Conservation (phyloP, 2,888 invertebrate species). For the Ochropleura plecta region DNA sequence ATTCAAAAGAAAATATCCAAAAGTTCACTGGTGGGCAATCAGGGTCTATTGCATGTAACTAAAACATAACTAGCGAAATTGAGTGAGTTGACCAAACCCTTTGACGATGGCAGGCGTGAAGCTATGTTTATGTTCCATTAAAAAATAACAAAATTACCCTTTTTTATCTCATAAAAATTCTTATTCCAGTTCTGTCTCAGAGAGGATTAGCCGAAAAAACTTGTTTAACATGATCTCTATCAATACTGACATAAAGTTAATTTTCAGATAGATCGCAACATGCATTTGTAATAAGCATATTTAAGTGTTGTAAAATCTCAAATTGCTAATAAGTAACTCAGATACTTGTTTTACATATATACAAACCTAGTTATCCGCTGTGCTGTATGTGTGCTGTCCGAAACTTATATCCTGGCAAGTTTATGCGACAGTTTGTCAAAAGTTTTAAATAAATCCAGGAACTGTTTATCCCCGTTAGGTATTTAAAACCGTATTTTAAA, state of each 20-base stretch:
- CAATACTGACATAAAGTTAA: neutral
- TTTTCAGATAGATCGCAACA: neutral
- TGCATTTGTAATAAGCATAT: too few relatives aligned
- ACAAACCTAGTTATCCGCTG: neutral
- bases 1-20: conserved; percentile 8
- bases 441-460: neutral
- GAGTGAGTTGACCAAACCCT: too few relatives aligned
- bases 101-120: too few relatives aligned
- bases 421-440: neutral
- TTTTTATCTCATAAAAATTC: neutral
- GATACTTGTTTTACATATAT: neutral
- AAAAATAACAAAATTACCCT: neutral
- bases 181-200: neutral
- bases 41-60: too few relatives aligned
- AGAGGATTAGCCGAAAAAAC: neutral
- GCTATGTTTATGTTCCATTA: too few relatives aligned
- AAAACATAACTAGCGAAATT: too few relatives aligned
- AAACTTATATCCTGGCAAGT: neutral
- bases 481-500: conserved; percentile 37
- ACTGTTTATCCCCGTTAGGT: conserved; percentile 1
- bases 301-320: too few relatives aligned
- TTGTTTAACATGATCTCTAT: neutral
- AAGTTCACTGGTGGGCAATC: neutral
- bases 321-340: too few relatives aligned
- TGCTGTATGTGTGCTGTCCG: neutral